phyloP scores from a whole-genome alignment of 2,797 vertebrate genomes.

The Gastrophryne carolinensis region DNA sequence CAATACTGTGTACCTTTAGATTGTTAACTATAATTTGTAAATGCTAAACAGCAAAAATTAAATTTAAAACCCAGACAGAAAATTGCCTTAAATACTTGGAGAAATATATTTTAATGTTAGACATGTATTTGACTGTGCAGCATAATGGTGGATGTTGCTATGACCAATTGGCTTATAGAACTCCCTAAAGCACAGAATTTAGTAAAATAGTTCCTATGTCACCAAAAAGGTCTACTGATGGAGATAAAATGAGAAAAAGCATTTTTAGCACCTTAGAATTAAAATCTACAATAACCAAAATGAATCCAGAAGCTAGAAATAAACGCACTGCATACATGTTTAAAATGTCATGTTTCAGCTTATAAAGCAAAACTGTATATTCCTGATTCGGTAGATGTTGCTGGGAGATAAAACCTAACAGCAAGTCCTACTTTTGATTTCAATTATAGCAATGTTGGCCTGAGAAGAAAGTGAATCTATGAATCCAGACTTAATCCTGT shows the following conservation, averaged over 20 bases:
- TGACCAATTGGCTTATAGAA: background rate
- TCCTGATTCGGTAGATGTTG: background rate
- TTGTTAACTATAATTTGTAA: too few relatives aligned
- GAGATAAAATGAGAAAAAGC: constrained; percentile 1
- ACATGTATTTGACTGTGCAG: background rate
- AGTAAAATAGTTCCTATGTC: background rate
- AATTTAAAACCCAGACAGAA: too few relatives aligned
- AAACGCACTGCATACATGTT: background rate
- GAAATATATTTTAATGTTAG: too few relatives aligned
- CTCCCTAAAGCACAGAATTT: background rate
- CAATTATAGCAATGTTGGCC: background rate
- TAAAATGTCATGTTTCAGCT: constrained; percentile 4
- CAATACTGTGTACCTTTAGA: too few relatives aligned
- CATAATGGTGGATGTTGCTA: too few relatives aligned
- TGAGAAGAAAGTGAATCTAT: background rate
- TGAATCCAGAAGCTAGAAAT: background rate
- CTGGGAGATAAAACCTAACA: background rate
- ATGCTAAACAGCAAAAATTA: too few relatives aligned
- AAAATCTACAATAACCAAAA: background rate
- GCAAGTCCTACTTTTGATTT: background rate
- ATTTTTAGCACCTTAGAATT: constrained; percentile 3
- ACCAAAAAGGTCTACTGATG: background rate
- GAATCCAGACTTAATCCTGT: background rate
- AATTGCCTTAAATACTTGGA: too few relatives aligned
- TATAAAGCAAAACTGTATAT: constrained; percentile 7